phyloP scores from a whole-genome alignment of 2,113 vertebrate species.

The Caracal caracal region DNA sequence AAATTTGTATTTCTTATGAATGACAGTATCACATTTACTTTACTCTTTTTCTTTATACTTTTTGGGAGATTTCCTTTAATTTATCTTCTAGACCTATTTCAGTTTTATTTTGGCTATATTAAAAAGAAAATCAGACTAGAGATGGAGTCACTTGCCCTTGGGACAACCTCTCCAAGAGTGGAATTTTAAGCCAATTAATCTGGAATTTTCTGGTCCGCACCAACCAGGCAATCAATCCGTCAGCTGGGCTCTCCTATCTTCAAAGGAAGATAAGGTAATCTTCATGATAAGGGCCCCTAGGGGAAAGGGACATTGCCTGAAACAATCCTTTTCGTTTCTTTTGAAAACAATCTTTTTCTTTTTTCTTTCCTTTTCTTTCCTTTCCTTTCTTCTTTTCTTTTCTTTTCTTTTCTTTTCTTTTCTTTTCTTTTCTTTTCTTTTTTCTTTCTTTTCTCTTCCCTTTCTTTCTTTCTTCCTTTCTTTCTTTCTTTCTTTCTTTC shows the following conservation, averaged over 20 bases:
- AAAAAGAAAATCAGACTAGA: neutral
- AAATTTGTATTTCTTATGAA: neutral
- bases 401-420: rapidly evolving
- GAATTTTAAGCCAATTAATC: neutral
- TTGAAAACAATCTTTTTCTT: too few species aligned
- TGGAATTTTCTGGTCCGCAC: neutral
- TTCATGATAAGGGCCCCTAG: neutral
- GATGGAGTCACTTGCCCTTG: neutral
- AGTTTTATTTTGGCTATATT: neutral
- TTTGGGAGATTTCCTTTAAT: neutral
- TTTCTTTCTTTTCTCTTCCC: rapidly evolving
- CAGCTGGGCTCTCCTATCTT: neutral
- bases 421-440: rapidly evolving
- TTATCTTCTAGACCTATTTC: neutral
- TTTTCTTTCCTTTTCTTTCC: neutral
- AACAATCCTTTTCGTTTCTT: neutral
- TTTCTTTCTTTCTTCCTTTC: rapidly evolving
- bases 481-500: rapidly evolving
- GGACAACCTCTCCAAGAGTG: neutral
- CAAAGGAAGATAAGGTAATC: neutral
- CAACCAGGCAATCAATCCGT: neutral
- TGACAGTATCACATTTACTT: neutral
- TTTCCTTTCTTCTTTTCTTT: rapidly evolving
- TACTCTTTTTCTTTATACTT: neutral
- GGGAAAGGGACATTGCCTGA: neutral